Evolutionary conservation across 1,140 invertebrate genomes (phyloP).

Genomic region (Drosophila kurseongensis): DNA sequence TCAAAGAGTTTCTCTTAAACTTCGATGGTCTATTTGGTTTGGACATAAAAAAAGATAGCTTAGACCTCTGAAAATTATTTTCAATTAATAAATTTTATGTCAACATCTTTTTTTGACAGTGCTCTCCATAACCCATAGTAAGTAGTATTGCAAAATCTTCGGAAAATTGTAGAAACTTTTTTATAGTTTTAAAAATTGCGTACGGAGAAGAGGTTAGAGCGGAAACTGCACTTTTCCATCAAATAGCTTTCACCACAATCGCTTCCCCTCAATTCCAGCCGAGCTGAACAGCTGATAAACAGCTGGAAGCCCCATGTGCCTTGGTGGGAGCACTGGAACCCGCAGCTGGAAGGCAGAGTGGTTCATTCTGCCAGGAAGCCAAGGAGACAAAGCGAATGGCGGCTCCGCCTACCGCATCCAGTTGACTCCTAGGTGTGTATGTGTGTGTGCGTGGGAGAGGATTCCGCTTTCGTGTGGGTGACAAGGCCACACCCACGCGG

Average conservation of each 20-base stretch:
- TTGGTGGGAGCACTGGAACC: slow-evolving; percentile 46
- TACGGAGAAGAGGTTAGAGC: neutral
- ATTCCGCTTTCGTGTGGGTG: slow-evolving; percentile 29
- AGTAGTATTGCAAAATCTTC: neutral
- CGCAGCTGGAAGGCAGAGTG: slow-evolving; percentile 23
- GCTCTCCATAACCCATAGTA: neutral
- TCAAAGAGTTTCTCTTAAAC: too few species aligned
- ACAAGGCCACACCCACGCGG: slow-evolving; percentile 83
- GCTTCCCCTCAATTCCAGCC: slow-evolving; percentile 31
- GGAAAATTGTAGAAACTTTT: slow-evolving; percentile 28
- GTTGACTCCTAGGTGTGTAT: slow-evolving; percentile 24
- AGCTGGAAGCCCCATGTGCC: slow-evolving; percentile 56
- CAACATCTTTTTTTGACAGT: neutral
- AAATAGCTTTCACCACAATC: slow-evolving; percentile 62
- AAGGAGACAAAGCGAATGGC: slow-evolving; percentile 21
- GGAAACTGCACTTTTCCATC: slow-evolving; percentile 25
- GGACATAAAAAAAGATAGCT: too few species aligned
- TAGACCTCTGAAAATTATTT: neutral
- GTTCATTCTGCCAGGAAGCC: slow-evolving; percentile 60
- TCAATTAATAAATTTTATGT: neutral
- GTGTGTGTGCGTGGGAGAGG: slow-evolving; percentile 23
- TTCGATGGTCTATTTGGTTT: too few species aligned
- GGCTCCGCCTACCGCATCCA: slow-evolving; percentile 69
- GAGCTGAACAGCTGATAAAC: slow-evolving; percentile 68
- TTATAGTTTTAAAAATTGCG: slow-evolving; percentile 18